Evolutionary conservation across 2,113 vertebrate genomes (phyloP).

Genomic region (Trichomycterus rosablanca): DNA sequence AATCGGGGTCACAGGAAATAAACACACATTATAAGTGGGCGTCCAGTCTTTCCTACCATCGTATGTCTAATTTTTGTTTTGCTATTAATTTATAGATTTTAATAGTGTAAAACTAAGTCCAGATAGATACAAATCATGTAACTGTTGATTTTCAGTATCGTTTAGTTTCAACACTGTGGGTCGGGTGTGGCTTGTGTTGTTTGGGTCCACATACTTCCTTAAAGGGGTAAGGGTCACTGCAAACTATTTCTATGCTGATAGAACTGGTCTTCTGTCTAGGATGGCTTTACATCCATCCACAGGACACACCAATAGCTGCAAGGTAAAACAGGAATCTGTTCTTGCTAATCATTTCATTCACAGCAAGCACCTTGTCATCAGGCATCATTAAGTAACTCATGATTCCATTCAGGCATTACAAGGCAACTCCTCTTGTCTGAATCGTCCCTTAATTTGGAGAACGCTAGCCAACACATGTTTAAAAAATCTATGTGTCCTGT

Average conservation of each 20-base stretch:
- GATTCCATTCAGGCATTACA: background rate
- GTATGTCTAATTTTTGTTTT: background rate
- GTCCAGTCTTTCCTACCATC: constrained; percentile 6
- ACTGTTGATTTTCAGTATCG: background rate
- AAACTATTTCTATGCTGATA: no score
- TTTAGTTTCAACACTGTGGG: background rate
- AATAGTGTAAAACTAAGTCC: background rate
- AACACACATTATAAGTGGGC: constrained; percentile 23
- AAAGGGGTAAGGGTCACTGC: no score
- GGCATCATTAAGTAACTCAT: background rate
- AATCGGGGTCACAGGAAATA: constrained; percentile 22
- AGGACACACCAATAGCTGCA: no score
- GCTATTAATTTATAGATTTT: background rate
- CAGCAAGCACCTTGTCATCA: background rate
- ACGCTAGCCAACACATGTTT: no score
- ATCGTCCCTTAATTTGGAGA: no score
- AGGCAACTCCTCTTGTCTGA: constrained; percentile 19
- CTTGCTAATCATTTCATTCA: background rate
- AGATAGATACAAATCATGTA: no score
- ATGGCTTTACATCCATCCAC: no score
- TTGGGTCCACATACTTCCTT: no score
- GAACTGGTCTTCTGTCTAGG: no score
- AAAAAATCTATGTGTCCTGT: no score
- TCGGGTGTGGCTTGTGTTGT: constrained; percentile 6
- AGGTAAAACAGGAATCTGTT: constrained; percentile 18